phyloP scores from a whole-genome alignment of 2,888 invertebrate species.

The Lutraria lutraria region DNA sequence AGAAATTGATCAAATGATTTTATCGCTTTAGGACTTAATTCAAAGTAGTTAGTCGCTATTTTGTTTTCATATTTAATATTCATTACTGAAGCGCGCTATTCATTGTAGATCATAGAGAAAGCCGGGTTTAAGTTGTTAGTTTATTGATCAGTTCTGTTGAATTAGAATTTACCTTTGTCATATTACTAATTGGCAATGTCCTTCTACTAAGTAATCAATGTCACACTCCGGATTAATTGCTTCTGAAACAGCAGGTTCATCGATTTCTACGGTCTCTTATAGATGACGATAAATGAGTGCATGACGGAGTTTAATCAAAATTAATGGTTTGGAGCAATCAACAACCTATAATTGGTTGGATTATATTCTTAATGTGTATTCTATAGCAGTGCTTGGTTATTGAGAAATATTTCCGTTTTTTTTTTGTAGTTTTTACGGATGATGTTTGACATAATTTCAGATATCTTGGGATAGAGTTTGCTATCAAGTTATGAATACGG shows the following conservation, averaged over 20 bases:
- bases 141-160: background rate
- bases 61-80: conserved; percentile 17
- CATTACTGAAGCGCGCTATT: conserved; percentile 3
- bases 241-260: background rate
- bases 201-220: background rate
- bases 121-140: background rate
- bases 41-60: background rate
- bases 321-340: background rate
- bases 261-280: background rate
- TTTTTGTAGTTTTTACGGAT: background rate
- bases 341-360: background rate
- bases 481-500: conserved; percentile 3
- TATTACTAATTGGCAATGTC: conserved; percentile 24
- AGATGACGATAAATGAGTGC: background rate
- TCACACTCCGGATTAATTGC: conserved; percentile 12
- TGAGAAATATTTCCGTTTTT: background rate
- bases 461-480: background rate
- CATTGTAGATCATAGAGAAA: background rate
- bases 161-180: conserved; percentile 22
- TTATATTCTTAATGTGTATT: background rate
- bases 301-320: conserved; percentile 17
- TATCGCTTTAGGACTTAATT: conserved; percentile 6
- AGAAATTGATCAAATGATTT: background rate
- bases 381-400: background rate
- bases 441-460: conserved; percentile 9